A percentile compares a stretch with the other conserved stretches of the same genome.
Evolutionary conservation across 2,113 vertebrate genomes (phyloP).

Genomic region (Oreochromis aureus): DNA sequence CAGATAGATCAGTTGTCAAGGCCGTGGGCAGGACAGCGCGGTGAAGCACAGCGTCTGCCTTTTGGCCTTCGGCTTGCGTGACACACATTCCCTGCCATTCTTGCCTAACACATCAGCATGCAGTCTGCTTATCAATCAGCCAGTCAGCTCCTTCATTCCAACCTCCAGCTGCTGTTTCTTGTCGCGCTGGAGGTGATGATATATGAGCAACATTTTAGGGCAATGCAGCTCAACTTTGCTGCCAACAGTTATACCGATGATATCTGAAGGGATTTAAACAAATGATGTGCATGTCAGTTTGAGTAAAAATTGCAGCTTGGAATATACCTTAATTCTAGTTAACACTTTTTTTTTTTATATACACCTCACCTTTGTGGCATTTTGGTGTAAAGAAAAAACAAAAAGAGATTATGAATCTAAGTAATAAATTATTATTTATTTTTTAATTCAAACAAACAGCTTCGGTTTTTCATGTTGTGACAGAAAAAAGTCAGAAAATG

Average conservation of each 20-base stretch:
- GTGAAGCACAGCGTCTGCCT: conserved; percentile 2
- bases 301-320: background rate
- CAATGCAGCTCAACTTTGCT: background rate
- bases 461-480: background rate
- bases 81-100: conserved; percentile 29
- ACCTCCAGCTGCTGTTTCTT: conserved; percentile 21
- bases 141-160: background rate
- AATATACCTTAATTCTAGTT: background rate
- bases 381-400: background rate
- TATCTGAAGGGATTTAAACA: background rate
- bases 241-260: background rate
- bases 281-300: background rate
- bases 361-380: background rate
- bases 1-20: conserved; percentile 51
- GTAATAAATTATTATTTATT: background rate
- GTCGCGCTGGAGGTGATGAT: background rate
- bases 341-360: background rate
- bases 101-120: conserved; percentile 17
- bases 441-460: background rate
- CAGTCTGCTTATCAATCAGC: conserved; percentile 10
- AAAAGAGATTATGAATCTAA: background rate
- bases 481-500: background rate
- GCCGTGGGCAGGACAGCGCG: conserved; percentile 15
- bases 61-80: conserved; percentile 25
- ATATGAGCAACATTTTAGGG: conserved; percentile 8